Evolutionary conservation across 2,888 invertebrate species (phyloP), one percentile per base, ranked within the genome.

Genomic region (Tiphia femorata): DNA sequence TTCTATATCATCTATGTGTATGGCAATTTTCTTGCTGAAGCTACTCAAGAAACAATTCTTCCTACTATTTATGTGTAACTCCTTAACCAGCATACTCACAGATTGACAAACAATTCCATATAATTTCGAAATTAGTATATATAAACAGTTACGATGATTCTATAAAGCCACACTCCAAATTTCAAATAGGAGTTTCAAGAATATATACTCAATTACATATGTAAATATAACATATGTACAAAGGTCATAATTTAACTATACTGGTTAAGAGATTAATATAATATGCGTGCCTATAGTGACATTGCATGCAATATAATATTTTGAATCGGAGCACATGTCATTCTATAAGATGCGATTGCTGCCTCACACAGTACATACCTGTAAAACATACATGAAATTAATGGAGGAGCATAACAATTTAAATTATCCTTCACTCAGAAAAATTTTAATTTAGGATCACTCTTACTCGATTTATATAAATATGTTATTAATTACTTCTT

Each of bases 271-370:
- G 37, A 14, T 7, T 16, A 16, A 7, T 16, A 35, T 35, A 19
- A 14, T 42, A 3, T 41, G 20, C 12, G 23, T 42, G 27, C 10
- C 19, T 29, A 19, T 44, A 44, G 43, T 17, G 7, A 12, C 17
- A 29, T 10, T 44, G 43, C 43, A 44, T 44, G 43, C 29, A n/a
- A 44, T 8, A 29, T 12, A 17, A 17, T 44, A n/a, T 30, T 29
- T 16, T 44, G 16, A 33, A 14, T 7, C 12, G 6, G 1, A 33
- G 33, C 33, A 33, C 33, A 33, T 33, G 12, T 14, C 33, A 33
- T 3, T 7, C 5, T 33, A 6, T 33, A 33, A 33, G n/a, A n/a
- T n/a, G n/a, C n/a, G n/a, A n/a, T n/a, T n/a, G n/a, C n/a, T n/a
- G n/a, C n/a, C n/a, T n/a, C n/a, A n/a, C n/a, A n/a, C n/a, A n/a